phyloP scores from a whole-genome alignment of 2,113 vertebrate genomes.

The Bos javanicus region DNA sequence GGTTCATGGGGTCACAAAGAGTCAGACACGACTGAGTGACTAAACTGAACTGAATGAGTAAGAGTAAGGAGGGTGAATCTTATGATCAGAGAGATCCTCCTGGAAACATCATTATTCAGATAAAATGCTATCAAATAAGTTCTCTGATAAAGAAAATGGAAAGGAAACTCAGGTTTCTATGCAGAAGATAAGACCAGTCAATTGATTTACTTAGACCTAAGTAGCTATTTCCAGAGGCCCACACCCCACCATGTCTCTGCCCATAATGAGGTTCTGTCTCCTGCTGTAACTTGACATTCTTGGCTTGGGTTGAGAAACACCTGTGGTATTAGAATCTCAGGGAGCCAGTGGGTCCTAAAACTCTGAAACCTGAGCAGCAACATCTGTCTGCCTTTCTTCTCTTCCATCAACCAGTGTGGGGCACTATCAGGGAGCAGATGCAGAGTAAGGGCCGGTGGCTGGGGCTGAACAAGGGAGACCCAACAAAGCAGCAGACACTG shows the following conservation, averaged over 20 bases:
- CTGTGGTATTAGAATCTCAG: slow-evolving; percentile 68
- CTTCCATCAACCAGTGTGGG: slow-evolving; percentile 55
- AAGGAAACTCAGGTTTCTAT: slow-evolving; percentile 48
- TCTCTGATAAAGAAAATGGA: slow-evolving; percentile 42
- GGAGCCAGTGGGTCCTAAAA: slow-evolving; percentile 66
- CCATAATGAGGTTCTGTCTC: not conserved
- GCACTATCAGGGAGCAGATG: not conserved
- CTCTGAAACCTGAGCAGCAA: slow-evolving; percentile 73
- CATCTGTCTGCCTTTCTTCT: slow-evolving; percentile 68
- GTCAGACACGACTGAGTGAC: no score
- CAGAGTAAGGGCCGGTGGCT: not conserved
- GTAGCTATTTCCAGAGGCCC: slow-evolving; percentile 47
- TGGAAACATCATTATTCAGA: not conserved
- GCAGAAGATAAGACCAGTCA: slow-evolving; percentile 29
- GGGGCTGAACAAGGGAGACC: not conserved
- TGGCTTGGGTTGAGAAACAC: slow-evolving; percentile 56
- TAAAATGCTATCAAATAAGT: slow-evolving; percentile 41
- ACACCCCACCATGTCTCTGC: slow-evolving; percentile 5
- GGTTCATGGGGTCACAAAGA: no score
- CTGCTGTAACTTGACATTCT: not conserved
- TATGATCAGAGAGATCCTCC: not conserved
- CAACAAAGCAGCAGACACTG: not conserved
- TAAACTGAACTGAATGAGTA: not conserved
- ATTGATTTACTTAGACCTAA: slow-evolving; percentile 40
- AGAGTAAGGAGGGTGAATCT: not conserved